Conservation (phyloP, 2,113 vertebrate genomes). For the Monopterus albus region DNA sequence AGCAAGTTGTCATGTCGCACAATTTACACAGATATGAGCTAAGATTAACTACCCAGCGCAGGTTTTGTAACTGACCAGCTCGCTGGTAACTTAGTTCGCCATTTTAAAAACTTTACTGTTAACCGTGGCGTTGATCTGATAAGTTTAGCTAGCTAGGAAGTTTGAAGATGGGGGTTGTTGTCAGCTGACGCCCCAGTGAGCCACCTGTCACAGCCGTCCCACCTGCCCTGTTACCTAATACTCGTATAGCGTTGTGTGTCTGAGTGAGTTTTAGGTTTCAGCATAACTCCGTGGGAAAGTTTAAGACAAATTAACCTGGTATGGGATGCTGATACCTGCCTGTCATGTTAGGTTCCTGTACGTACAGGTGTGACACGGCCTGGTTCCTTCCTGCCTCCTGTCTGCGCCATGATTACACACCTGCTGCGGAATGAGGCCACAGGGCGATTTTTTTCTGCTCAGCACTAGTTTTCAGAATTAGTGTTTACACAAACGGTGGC, state of each 20-base stretch:
- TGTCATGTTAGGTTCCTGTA: background rate
- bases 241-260: too few relatives aligned
- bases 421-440: background rate
- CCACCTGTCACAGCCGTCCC: conserved; percentile 59
- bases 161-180: conserved; percentile 45
- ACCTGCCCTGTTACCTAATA: background rate
- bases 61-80: background rate
- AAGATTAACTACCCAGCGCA: background rate
- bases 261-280: background rate
- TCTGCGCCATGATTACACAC: background rate
- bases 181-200: conserved; percentile 51
- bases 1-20: conserved; percentile 38
- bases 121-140: background rate
- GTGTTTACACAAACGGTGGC: background rate
- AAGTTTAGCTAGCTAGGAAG: conserved; percentile 31
- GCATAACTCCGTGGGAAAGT: background rate
- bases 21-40: background rate
- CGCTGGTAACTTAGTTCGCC: background rate
- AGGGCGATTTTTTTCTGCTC: background rate
- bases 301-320: background rate
- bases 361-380: conserved; percentile 43
- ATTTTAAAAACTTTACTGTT: background rate
- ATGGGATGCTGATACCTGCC: background rate
- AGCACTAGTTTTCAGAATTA: background rate
- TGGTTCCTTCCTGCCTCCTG: conserved; percentile 12